Evolutionary conservation across 2,797 vertebrate genomes (phyloP).

Genomic region (Etheostoma nigrum): DNA sequence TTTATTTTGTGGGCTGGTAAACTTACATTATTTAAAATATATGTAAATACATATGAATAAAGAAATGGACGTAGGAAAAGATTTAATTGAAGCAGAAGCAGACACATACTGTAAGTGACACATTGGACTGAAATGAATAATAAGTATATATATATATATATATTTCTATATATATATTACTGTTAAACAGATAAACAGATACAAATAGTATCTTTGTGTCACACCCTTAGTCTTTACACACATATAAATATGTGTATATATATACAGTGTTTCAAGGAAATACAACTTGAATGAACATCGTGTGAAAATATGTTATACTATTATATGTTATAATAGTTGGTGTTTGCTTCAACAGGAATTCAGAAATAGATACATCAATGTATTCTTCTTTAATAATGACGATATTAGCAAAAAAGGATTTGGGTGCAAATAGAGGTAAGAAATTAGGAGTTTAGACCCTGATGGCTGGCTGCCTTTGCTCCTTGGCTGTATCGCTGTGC

Average conservation of each 20-base stretch:
- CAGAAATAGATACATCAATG: neutral
- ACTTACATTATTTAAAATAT: no score
- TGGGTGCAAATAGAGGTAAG: slow-evolving; percentile 42
- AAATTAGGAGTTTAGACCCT: slow-evolving; percentile 47
- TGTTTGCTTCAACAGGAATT: slow-evolving; percentile 1
- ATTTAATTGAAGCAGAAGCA: neutral
- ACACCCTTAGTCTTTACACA: neutral
- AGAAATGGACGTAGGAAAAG: neutral
- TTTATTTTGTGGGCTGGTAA: no score
- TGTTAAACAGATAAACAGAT: neutral
- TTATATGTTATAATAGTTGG: neutral
- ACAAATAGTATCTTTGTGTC: neutral
- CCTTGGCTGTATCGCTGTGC: slow-evolving; percentile 58
- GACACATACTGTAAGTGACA: neutral
- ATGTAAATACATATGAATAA: neutral
- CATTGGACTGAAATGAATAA: no score
- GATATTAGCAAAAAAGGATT: slow-evolving; percentile 33
- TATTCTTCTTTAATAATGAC: slow-evolving; percentile 21
- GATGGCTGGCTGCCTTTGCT: slow-evolving; percentile 52
- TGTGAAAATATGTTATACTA: neutral
- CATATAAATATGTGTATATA: neutral
- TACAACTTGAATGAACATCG: neutral
- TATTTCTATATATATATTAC: neutral
- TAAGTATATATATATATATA: no score
- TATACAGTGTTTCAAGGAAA: neutral